These are phyloP conservation scores for Trematomus loennbergii DNA, from an alignment of 2,113 vertebrate genomes.

Conservation along the genomic window DNA sequence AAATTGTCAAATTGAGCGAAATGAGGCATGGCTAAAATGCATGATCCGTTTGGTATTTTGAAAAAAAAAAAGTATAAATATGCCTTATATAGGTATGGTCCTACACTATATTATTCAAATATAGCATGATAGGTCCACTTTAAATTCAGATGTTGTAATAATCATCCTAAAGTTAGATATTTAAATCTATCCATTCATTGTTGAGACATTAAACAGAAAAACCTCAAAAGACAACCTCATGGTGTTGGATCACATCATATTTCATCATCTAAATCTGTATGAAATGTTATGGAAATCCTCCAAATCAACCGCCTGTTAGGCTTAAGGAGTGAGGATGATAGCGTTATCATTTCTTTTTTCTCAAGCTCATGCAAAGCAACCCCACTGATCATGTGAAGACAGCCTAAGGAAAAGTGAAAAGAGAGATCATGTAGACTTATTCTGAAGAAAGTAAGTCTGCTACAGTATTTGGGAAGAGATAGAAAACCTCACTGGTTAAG, in stretches of 20 bases:
- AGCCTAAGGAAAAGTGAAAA: slow-evolving; percentile 9
- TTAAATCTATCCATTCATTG: no score
- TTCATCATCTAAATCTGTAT: neutral
- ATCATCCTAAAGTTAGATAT: no score
- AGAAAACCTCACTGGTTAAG: slow-evolving; percentile 15
- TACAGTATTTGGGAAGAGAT: neutral
- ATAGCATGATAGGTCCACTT: no score
- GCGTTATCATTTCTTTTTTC: neutral
- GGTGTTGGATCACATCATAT: neutral
- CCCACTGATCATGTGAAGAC: neutral
- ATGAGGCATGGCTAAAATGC: no score
- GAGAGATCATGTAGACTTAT: neutral
- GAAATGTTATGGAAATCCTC: neutral
- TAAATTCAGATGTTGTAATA: no score
- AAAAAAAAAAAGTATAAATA: no score
- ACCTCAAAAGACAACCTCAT: neutral
- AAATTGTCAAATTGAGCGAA: no score
- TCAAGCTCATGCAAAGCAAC: neutral
- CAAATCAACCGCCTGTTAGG: neutral
- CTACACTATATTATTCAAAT: no score
- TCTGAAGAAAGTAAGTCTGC: neutral
- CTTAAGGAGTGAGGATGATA: neutral
- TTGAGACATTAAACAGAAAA: neutral
- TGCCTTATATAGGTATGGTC: no score
- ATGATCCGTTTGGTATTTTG: no score